Evolutionary conservation across 2,888 invertebrate genomes (phyloP).

Genomic region (Drosophila eohydei): DNA sequence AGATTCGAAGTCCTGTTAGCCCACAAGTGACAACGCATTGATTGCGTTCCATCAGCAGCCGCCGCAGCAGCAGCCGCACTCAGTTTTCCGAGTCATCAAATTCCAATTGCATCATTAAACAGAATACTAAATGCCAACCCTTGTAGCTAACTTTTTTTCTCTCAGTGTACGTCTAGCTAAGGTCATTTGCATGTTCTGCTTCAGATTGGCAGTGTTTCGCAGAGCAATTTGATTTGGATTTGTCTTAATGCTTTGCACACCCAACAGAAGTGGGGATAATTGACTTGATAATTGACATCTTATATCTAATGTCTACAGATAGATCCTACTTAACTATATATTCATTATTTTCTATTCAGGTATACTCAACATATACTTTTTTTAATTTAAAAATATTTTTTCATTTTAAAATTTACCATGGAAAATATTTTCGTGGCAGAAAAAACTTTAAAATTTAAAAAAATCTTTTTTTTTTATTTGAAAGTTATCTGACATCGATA

Average conservation of each 20-base stretch:
- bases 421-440: not conserved
- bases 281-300: not conserved
- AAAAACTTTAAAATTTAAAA: not conserved
- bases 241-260: not conserved
- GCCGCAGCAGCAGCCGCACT: conserved; percentile 30
- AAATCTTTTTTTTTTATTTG: not conserved
- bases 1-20: conserved; percentile 11
- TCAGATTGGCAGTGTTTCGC: not conserved
- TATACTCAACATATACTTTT: not conserved
- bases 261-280: not conserved
- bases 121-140: conserved; percentile 76
- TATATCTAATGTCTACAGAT: not conserved
- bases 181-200: conserved; percentile 25
- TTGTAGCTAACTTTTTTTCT: conserved; percentile 14
- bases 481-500: not conserved
- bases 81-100: conserved; percentile 80
- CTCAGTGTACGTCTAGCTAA: conserved; percentile 19
- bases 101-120: conserved; percentile 82
- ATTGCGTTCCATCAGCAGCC: conserved; percentile 63
- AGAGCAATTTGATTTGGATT: not conserved
- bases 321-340: not conserved
- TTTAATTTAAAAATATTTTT: not conserved
- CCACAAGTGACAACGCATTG: conserved; percentile 63
- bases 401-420: not conserved
- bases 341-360: not conserved